Evolutionary conservation across 2,888 invertebrate genomes (phyloP).

Genomic region (Oscheius onirici): DNA sequence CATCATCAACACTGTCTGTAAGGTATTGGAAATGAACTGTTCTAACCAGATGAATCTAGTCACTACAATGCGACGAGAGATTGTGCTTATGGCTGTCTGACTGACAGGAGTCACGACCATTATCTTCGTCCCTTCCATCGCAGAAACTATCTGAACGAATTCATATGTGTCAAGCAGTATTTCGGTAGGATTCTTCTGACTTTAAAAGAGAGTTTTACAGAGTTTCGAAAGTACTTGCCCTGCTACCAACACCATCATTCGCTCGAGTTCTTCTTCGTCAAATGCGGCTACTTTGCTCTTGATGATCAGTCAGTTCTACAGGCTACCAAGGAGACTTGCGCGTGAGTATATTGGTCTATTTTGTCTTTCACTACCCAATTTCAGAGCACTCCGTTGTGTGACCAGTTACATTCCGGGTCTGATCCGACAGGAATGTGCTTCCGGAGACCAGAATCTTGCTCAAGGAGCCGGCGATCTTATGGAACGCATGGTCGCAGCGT

Average conservation of each 20-base stretch:
- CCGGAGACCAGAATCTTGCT: constrained; percentile 23
- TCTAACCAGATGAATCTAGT: not conserved
- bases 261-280: constrained; percentile 33
- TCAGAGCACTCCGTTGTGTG: constrained; percentile 33
- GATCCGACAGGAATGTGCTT: constrained; percentile 30
- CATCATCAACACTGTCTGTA: constrained; percentile 30
- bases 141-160: constrained; percentile 33
- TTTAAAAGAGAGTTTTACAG: constrained; percentile 13
- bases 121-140: constrained; percentile 33
- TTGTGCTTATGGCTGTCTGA: constrained; percentile 33
- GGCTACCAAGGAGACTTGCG: constrained; percentile 31
- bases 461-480: constrained; percentile 29
- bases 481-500: constrained; percentile 34
- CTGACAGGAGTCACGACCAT: constrained; percentile 29
- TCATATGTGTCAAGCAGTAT: constrained; percentile 31
- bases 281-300: constrained; percentile 33
- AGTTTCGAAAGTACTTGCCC: constrained; percentile 30
- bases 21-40: not conserved
- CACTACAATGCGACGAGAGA: constrained; percentile 18
- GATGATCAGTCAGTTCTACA: constrained; percentile 31
- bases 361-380: not conserved
- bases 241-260: constrained; percentile 34
- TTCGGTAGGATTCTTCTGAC: constrained; percentile 15
- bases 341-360: not conserved
- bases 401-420: constrained; percentile 32